Evolutionary conservation across 2,797 vertebrate genomes (phyloP).

Genomic region (Scyliorhinus canicula): DNA sequence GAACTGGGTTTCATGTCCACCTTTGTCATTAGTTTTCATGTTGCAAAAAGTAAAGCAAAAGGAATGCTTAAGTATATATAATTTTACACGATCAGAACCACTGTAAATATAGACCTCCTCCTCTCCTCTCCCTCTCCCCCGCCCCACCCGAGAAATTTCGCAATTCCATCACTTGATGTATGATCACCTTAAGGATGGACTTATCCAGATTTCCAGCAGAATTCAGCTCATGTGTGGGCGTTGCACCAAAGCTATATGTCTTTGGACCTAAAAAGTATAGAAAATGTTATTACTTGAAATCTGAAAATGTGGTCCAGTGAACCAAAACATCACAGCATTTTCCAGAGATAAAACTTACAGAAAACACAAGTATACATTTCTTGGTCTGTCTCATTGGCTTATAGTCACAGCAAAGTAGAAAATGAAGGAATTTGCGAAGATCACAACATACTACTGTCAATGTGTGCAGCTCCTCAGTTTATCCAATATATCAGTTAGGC

Average conservation of each 20-base stretch:
- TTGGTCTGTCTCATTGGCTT: neutral
- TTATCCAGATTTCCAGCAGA: slow-evolving; percentile 70
- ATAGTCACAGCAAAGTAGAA: neutral
- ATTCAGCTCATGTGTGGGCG: slow-evolving; percentile 65
- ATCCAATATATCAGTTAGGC: too few species aligned
- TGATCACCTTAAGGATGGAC: slow-evolving; percentile 76
- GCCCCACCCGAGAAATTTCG: neutral
- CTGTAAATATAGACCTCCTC: neutral
- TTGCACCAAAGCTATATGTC: slow-evolving; percentile 79
- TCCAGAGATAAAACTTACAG: neutral
- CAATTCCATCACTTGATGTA: neutral
- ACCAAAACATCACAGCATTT: neutral
- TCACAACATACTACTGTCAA: neutral
- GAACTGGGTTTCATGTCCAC: neutral
- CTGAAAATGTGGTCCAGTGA: neutral
- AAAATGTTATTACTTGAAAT: neutral
- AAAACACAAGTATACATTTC: neutral
- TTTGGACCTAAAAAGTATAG: slow-evolving; percentile 67
- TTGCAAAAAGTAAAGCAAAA: neutral
- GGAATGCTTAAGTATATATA: too few species aligned
- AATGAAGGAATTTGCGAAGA: neutral
- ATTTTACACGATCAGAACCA: neutral
- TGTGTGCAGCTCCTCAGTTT: neutral
- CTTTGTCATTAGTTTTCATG: neutral
- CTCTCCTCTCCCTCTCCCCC: too few species aligned